Evolutionary conservation across 2,797 vertebrate species (phyloP).

Genomic region (Argya squamiceps): DNA sequence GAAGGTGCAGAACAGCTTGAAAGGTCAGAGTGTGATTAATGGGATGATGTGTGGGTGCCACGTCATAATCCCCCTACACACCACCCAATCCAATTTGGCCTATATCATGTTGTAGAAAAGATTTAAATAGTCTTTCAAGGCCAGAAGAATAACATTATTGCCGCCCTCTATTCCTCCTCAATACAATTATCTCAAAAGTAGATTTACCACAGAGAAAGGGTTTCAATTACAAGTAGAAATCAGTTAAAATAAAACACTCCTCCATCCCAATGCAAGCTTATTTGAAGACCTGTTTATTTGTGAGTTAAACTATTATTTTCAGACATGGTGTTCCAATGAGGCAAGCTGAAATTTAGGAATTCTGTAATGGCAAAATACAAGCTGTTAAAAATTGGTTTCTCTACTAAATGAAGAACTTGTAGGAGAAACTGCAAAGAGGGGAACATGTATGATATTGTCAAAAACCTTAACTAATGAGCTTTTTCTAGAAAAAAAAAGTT

Average conservation of each 20-base stretch:
- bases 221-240: conserved; percentile 3
- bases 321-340: not conserved
- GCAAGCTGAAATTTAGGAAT: not conserved
- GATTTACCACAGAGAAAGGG: not conserved
- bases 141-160: not conserved
- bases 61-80: not conserved
- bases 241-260: not conserved
- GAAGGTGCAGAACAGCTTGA: conserved; percentile 37
- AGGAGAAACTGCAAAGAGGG: not conserved
- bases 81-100: conserved; percentile 24
- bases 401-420: not conserved
- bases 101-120: not conserved
- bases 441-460: not conserved
- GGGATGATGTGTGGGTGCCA: not conserved
- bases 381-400: not conserved
- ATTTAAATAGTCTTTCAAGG: conserved; percentile 45
- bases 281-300: not conserved
- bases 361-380: not conserved
- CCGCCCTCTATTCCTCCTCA: not conserved
- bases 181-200: not conserved
- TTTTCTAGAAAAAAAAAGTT: not conserved
- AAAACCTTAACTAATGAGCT: not conserved
- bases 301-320: not conserved
- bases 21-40: conserved; percentile 43
- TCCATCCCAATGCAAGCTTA: not conserved